Conservation (phyloP, 2,113 vertebrate species). For the human region GRCh38 chr2:53801501-53802000, state of each 20-base stretch:
- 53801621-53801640: constrained; percentile 81
- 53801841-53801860: constrained; percentile 80
- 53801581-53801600: constrained; percentile 96
- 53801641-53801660: constrained; percentile 25
- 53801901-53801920: constrained; percentile 17
- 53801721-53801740: constrained; percentile 97
- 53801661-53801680: neutral
- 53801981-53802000: constrained; percentile 21
- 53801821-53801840: constrained; percentile 88
- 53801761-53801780: constrained; percentile 93
- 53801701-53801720: constrained; percentile 87
- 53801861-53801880: neutral
- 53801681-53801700: constrained; percentile 43
- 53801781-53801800: constrained; percentile 91
- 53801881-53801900: constrained; percentile 28
- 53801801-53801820: constrained; percentile 93
- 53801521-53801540: constrained; percentile 98
- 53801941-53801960: constrained; percentile 2
- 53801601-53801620: constrained; percentile 97
- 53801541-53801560: constrained; percentile 96
- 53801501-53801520: constrained; percentile 97
- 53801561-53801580: constrained; percentile 98
- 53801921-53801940: neutral
- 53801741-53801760: constrained; percentile 96
- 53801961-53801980: neutral